Evolutionary conservation across 2,888 invertebrate species (phyloP).

Genomic region (Prenolepis imparis): DNA sequence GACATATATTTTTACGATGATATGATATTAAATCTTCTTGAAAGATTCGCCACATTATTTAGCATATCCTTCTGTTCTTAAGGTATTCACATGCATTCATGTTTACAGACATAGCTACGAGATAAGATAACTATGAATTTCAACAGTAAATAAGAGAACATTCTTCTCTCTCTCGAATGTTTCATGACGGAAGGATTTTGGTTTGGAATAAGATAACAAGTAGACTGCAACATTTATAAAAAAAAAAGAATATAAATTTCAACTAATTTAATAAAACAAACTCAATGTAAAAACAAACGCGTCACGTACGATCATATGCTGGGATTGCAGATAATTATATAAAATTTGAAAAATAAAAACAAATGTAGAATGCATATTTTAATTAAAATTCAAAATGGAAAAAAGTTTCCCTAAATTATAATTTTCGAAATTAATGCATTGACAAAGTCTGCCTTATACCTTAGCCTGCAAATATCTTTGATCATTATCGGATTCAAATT

Average conservation of each 20-base stretch:
- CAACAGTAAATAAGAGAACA: constrained; percentile 45
- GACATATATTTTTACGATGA: constrained; percentile 20
- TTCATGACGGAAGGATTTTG: constrained; percentile 33
- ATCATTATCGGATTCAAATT: constrained; percentile 10
- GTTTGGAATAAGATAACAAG: constrained; percentile 13
- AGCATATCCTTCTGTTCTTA: constrained; percentile 22
- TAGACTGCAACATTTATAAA: constrained; percentile 5
- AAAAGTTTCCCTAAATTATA: neutral
- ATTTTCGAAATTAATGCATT: neutral
- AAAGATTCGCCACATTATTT: constrained; percentile 35
- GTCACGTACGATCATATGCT: neutral
- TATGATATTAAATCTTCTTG: constrained; percentile 31
- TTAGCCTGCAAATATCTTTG: neutral
- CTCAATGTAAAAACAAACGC: neutral
- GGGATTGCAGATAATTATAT: neutral
- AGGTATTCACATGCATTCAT: constrained; percentile 17
- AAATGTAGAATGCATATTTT: neutral
- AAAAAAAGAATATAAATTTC: constrained; percentile 18
- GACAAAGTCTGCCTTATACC: neutral
- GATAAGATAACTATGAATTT: constrained; percentile 47
- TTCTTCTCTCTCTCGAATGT: constrained; percentile 45
- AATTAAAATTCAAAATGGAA: constrained; percentile 11
- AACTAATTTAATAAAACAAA: constrained; percentile 36
- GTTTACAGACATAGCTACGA: constrained; percentile 11
- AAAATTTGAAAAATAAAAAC: neutral